Conservation (phyloP, 2,113 vertebrate genomes). For the Podilymbus podiceps region DNA sequence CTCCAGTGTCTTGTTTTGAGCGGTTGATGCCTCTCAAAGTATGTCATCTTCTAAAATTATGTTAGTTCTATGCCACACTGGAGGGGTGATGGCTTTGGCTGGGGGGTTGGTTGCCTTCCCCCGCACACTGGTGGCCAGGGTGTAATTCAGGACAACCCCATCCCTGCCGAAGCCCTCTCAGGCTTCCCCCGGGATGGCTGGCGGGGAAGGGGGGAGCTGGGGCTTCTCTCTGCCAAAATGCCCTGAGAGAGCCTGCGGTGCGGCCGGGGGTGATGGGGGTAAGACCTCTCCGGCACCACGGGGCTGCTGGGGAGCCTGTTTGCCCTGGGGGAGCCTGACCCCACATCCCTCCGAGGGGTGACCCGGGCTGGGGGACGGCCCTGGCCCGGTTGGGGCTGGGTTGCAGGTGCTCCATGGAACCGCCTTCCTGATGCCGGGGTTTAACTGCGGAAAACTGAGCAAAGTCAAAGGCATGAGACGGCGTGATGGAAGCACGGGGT, state of each 20-base stretch:
- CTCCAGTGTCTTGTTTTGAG: not conserved
- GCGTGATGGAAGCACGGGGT: not conserved
- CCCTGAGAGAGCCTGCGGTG: not conserved
- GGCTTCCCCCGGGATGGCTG: not conserved
- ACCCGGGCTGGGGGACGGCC: rapidly evolving
- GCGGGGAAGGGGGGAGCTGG: not conserved
- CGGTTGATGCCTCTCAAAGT: not conserved
- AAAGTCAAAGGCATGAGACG: not conserved
- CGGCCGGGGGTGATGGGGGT: not conserved
- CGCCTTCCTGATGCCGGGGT: not conserved
- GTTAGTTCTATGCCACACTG: rapidly evolving
- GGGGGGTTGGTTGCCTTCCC: not conserved
- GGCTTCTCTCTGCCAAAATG: not conserved
- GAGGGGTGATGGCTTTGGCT: not conserved
- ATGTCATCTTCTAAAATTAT: not conserved
- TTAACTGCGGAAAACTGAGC: not conserved
- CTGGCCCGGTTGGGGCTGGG: not conserved
- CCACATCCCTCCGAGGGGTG: rapidly evolving
- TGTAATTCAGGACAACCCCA: not conserved
- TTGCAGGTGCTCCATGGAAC: not conserved
- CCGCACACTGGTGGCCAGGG: rapidly evolving
- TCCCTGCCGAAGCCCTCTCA: not conserved
- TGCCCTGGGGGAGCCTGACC: not conserved
- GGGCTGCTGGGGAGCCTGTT: not conserved
- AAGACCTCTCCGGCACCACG: rapidly evolving